Percentiles rank a stretch among this genome's conserved stretches.
Conservation (phyloP, 2,797 vertebrate genomes). For the Brotula barbata region DNA sequence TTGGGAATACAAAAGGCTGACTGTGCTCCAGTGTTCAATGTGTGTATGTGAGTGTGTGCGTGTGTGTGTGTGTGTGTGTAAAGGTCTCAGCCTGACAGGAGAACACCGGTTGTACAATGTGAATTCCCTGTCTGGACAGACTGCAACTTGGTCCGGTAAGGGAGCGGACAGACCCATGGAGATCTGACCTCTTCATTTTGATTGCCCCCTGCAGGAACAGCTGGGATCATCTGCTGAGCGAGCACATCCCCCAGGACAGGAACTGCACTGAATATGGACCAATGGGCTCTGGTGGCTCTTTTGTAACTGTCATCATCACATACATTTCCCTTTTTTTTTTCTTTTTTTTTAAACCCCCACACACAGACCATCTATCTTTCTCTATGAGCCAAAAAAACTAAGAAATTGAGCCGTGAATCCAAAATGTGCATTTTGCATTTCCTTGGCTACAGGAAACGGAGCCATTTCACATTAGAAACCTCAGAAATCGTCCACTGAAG, state of each 20-base stretch:
- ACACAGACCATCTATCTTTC: conserved; percentile 7
- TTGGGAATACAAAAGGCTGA: conserved; percentile 57
- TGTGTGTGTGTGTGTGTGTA: conserved; percentile 32
- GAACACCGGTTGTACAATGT: conserved; percentile 67
- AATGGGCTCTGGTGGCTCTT: conserved; percentile 15
- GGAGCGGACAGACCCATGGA: conserved; percentile 60
- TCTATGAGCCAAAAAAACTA: conserved; percentile 15
- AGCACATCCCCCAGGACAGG: conserved; percentile 59
- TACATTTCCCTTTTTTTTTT: conserved; percentile 6
- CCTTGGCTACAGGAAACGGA: conserved; percentile 16
- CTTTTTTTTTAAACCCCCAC: conserved; percentile 14
- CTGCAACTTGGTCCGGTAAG: conserved; percentile 42
- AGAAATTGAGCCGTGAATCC: conserved; percentile 8
- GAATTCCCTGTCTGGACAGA: conserved; percentile 55
- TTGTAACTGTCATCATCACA: conserved; percentile 11
- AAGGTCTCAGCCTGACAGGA: conserved; percentile 71
- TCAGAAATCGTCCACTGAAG: conserved; percentile 10
- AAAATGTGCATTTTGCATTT: conserved; percentile 17
- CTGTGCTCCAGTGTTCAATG: conserved; percentile 39
- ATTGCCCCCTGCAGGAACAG: conserved; percentile 62
- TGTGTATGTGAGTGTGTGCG: conserved; percentile 26
- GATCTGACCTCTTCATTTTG: conserved; percentile 73
- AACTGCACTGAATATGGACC: conserved; percentile 40
- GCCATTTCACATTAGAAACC: conserved; percentile 10
- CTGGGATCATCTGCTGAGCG: conserved; percentile 70